Percentiles rank a stretch among this genome's conserved stretches.
phyloP scores from a whole-genome alignment of 2,888 invertebrate genomes.

The Eucera pruinosa region DNA sequence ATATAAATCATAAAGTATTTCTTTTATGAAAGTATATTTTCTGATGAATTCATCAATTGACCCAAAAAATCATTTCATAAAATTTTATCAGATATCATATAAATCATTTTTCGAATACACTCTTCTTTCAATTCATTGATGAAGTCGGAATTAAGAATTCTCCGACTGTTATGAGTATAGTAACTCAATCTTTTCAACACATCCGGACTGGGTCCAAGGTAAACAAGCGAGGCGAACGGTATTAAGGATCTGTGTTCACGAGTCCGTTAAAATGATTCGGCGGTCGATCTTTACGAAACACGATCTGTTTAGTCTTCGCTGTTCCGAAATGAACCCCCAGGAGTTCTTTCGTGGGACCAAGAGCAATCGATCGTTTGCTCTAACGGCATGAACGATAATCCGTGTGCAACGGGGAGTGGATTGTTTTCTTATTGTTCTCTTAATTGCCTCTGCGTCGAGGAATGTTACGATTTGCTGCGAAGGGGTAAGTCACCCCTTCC shows the following conservation, averaged over 20 bases:
- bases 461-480: slow-evolving; percentile 12
- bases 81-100: too few relatives aligned
- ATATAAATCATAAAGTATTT: too few relatives aligned
- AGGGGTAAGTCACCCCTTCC: slow-evolving; percentile 45
- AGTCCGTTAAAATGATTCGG: slow-evolving; percentile 76
- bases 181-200: slow-evolving; percentile 69
- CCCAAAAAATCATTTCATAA: too few relatives aligned
- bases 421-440: slow-evolving; percentile 77
- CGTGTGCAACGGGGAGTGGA: slow-evolving; percentile 23
- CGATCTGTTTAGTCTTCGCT: slow-evolving; percentile 80
- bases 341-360: slow-evolving; percentile 71
- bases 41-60: too few relatives aligned
- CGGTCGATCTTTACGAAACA: slow-evolving; percentile 78
- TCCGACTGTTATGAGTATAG: slow-evolving; percentile 50
- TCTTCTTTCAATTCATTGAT: too few relatives aligned
- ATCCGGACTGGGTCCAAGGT: slow-evolving; percentile 52
- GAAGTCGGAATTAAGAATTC: slow-evolving; percentile 39
- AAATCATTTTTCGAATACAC: too few relatives aligned
- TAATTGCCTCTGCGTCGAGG: slow-evolving; percentile 61
- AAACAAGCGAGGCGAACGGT: slow-evolving; percentile 39
- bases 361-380: slow-evolving; percentile 62
- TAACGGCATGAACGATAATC: slow-evolving; percentile 54
- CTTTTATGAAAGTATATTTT: too few relatives aligned
- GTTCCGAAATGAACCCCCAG: slow-evolving; percentile 64
- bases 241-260: slow-evolving; percentile 72